Evolutionary conservation across 2,113 vertebrate species (phyloP).

Genomic region (Oryzias celebensis): DNA sequence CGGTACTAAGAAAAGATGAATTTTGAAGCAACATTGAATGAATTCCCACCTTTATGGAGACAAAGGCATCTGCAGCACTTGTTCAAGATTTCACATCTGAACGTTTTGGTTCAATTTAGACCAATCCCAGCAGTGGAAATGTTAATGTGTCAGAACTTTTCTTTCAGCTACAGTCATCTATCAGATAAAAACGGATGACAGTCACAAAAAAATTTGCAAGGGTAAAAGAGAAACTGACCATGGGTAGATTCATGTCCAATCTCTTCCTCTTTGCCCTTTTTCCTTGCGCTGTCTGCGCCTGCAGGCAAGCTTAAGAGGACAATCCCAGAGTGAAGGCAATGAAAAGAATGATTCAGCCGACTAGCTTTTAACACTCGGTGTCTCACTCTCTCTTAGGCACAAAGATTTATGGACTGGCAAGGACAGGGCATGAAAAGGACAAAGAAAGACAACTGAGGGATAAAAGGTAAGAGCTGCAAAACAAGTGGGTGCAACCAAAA

Average conservation of each 20-base stretch:
- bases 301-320: constrained; percentile 24
- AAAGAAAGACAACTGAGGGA: background rate
- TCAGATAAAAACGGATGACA: constrained; percentile 14
- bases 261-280: constrained; percentile 3
- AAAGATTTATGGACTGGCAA: constrained; percentile 8
- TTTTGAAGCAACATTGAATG: no score
- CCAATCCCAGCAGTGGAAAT: no score
- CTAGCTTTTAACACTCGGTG: constrained; percentile 23
- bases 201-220: background rate
- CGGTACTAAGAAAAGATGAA: no score
- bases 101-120: no score
- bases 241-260: constrained; percentile 22
- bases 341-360: constrained; percentile 39
- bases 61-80: no score
- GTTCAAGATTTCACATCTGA: no score
- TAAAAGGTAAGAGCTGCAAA: background rate
- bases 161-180: background rate
- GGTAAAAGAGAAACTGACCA: constrained; percentile 16
- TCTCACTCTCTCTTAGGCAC: constrained; percentile 22
- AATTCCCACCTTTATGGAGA: no score
- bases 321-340: constrained; percentile 32
- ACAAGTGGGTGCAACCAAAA: background rate
- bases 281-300: constrained; percentile 24
- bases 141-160: no score
- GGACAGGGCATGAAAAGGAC: constrained; percentile 6